Evolutionary conservation across 2,888 invertebrate species (phyloP), one percentile per base, ranked within the genome.

Genomic region (Dasysyrphus tricinctus): DNA sequence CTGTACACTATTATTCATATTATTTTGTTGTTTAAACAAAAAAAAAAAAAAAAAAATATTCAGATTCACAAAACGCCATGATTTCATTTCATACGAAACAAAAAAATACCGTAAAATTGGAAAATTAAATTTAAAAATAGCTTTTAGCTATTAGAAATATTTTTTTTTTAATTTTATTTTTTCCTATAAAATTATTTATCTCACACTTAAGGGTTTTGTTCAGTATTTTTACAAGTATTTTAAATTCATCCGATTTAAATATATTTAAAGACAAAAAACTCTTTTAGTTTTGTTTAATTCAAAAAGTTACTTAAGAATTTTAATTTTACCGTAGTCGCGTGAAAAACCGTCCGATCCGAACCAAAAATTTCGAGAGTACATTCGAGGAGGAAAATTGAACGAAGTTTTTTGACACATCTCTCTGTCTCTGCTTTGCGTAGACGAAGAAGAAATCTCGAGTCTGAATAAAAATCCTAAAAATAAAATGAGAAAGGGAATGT

Each of bases 101-200:
- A 49, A 81, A 72, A 54, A 74, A 74, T 47, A 73, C 63, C 37
- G 74, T 74, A 56, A 67, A 76, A 89, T 90, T 89, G 88, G 39
- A 61, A 63, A 80, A 83, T 76, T 57, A 67, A 44, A 65, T 92
- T 91, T 92, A 91, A 90, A 91, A 91, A 91, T 91, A 91, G 89
- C 91, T 90, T 91, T 91, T 90, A 91, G 92, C 91, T 91, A 90
- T 91, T 91, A 91, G 91, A 90, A 91, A 91, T 69, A 74, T 67
- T 39, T 69, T 69, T 69, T 69, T 61, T 75, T 69, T n/a, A n/a
- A 24, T 24, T 24, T 24, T 24, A 24, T 57, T 32, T 8, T 54
- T 39, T 29, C 37, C 14, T 37, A 24, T 29, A 44, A 83, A 72
- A 19, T 42, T 24, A 49, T 37, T 57, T 32, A 61, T 29, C 29